Evolutionary conservation across 2,797 vertebrate genomes (phyloP).

Genomic region (Limnodromus scolopaceus): DNA sequence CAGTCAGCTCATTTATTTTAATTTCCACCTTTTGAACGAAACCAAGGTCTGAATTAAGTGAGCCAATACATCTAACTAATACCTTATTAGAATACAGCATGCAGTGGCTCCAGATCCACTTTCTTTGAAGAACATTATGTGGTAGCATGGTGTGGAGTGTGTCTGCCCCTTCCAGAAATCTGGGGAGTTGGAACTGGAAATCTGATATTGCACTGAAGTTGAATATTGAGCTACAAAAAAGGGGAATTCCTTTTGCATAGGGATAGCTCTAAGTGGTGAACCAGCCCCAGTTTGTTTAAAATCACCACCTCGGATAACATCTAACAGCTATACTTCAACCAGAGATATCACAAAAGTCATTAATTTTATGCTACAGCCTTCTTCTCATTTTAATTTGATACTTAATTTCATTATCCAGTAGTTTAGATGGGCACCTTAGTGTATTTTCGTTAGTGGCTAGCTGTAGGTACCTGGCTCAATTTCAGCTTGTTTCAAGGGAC

Average conservation of each 20-base stretch:
- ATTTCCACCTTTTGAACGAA: slow-evolving; percentile 32
- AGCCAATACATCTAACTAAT: neutral
- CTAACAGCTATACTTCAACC: neutral
- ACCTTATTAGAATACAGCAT: neutral
- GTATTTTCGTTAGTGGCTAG: neutral
- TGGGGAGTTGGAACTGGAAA: neutral
- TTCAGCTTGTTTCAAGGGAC: slow-evolving; percentile 1
- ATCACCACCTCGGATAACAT: neutral
- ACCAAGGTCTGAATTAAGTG: neutral
- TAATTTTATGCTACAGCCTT: neutral
- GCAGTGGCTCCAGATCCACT: neutral
- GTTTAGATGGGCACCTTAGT: neutral
- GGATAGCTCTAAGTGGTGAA: neutral
- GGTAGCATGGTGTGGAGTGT: neutral
- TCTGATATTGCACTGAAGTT: neutral
- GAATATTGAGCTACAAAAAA: neutral
- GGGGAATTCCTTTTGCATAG: neutral
- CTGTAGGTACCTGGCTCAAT: neutral
- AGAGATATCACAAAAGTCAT: neutral
- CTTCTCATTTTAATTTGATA: neutral
- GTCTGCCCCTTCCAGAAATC: neutral
- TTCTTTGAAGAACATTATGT: neutral
- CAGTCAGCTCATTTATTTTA: slow-evolving; percentile 50
- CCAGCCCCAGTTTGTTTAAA: neutral
- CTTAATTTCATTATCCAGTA: neutral